phyloP scores from a whole-genome alignment of 2,113 vertebrate genomes.

The Campylomormyrus numenius region DNA sequence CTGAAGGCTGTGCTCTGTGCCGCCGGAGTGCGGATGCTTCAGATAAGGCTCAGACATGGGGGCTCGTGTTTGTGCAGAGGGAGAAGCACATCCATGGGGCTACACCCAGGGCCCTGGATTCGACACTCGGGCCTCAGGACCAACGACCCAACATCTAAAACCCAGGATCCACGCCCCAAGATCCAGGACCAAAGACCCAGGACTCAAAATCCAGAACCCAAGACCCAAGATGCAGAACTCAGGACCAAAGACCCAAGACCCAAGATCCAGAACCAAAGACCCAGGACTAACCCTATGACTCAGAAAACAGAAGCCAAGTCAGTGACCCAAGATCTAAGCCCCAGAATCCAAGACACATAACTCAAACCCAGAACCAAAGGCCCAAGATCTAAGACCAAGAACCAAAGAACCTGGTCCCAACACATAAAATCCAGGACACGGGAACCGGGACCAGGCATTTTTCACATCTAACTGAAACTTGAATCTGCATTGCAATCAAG shows the following conservation, averaged over 20 bases:
- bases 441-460: background rate
- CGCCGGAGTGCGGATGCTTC: background rate
- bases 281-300: background rate
- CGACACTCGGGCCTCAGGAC: background rate
- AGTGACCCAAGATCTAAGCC: background rate
- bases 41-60: background rate
- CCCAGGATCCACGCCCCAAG: background rate
- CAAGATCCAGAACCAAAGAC: background rate
- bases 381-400: background rate
- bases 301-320: background rate
- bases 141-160: background rate
- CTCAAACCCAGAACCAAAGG: background rate
- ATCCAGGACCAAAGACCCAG: background rate
- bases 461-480: background rate
- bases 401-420: background rate
- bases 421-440: background rate
- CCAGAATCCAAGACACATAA: background rate
- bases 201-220: background rate
- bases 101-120: background rate
- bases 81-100: background rate
- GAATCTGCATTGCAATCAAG: background rate
- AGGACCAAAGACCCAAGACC: background rate
- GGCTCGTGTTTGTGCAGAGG: background rate
- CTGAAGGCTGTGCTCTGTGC: background rate
- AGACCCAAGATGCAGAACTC: background rate